Base-by-base conservation (phyloP, 1,140 invertebrate species). In the Ips typographus region DNA sequence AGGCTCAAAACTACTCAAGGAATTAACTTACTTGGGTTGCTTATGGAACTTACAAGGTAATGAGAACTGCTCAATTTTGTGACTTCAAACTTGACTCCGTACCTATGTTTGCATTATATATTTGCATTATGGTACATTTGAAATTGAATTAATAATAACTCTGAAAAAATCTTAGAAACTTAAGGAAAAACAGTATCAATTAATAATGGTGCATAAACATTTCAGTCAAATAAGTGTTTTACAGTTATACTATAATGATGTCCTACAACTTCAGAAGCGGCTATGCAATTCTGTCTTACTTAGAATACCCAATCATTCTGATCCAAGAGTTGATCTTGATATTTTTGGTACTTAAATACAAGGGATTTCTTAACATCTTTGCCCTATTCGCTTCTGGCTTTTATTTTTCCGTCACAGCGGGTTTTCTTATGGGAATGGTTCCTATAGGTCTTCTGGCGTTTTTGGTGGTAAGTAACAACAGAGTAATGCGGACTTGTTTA, bases 251-350 rank as follows among this genome's bases (percentile, higher is more conserved):
- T 39, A 85, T 90, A 68, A 88, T 87, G 81, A 84, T 87, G 40
- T 84, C 87, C 66, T 91, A 91, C 74, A 91, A 90, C 76, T 90
- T 82, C 73, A 84, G 83, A 22, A 91, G 89, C 81, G 80, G 82
- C 36, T 90, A 91, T 77, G 82, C 85, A n/a, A 39, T 90, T 1
- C 76, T 90, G 52, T 87, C 88, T 0, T 91, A 91, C 73, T 74
- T 91, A 80, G 90, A 91, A 73, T 91, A 91, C 78, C 89, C 89
- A 2, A 85, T 90, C 60, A 87, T 91, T 70, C 74, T 91, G 68
- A 57, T 85, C 0, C 89, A 91, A 81, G 83, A 90, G 72, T 85
- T 87, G 70, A 79, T 90, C n/a, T 73, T 91, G 52, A 85, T 90
- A 62, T 87, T 84, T 72, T 81, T 88, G 57, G 86, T 89, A 1